phyloP scores from a whole-genome alignment of 2,113 vertebrate genomes.

The Thryonomys swinderianus region DNA sequence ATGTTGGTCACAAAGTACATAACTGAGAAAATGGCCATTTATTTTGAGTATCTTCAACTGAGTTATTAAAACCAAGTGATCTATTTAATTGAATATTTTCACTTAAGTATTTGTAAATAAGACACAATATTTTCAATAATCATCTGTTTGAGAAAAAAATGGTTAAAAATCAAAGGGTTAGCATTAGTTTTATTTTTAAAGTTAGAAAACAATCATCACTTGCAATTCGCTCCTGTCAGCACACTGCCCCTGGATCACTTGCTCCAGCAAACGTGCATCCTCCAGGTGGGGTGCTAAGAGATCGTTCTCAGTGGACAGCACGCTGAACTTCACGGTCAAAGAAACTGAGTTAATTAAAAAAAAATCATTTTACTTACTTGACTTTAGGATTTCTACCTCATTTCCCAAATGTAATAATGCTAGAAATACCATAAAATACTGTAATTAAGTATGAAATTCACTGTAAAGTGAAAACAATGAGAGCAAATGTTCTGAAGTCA shows the following conservation, averaged over 20 bases:
- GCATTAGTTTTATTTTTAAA: conserved; percentile 69
- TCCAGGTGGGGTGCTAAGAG: not conserved
- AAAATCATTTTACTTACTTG: conserved; percentile 60
- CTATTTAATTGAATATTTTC: conserved; percentile 86
- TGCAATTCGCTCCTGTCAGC: conserved; percentile 75
- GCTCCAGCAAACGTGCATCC: conserved; percentile 47
- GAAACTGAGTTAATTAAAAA: conserved; percentile 59
- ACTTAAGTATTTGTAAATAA: conserved; percentile 76
- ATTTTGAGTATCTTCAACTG: conserved; percentile 85
- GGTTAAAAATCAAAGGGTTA: conserved; percentile 78
- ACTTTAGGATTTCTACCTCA: conserved; percentile 71
- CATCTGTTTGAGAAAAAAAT: conserved; percentile 72
- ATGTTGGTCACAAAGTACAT: conserved; percentile 88
- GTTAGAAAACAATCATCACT: conserved; percentile 63
- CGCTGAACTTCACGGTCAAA: conserved; percentile 58
- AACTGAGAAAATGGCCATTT: conserved; percentile 89
- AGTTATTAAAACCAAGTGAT: conserved; percentile 91
- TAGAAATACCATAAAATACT: conserved; percentile 66
- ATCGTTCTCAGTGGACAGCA: conserved; percentile 37
- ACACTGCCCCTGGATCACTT: conserved; percentile 14
- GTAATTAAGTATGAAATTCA: conserved; percentile 73
- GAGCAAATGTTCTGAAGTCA: conserved; percentile 50
- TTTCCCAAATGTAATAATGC: conserved; percentile 76
- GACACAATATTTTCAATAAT: conserved; percentile 71
- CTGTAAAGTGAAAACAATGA: conserved; percentile 63